A percentile compares a stretch with the other conserved stretches of the same genome.
Conservation (phyloP, 2,888 invertebrate species). For the Hesperia comma region DNA sequence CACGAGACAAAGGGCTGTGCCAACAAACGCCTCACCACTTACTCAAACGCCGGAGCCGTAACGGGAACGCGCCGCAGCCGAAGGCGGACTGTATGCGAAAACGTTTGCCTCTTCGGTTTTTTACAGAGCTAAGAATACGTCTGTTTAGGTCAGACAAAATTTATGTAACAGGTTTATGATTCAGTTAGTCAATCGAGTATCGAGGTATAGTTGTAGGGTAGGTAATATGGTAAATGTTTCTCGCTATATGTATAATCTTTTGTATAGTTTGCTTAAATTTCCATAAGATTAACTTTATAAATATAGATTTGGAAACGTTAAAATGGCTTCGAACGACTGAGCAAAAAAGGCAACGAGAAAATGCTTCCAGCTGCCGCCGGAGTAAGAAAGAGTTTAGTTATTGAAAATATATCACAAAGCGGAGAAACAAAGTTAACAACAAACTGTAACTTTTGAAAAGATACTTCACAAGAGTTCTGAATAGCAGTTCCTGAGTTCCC, state of each 20-base stretch:
- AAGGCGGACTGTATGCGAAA: neutral
- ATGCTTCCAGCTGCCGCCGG: neutral
- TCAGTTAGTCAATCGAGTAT: neutral
- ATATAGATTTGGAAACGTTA: too few relatives aligned
- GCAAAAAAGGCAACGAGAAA: too few relatives aligned
- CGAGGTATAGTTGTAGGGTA: too few relatives aligned
- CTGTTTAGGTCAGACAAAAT: neutral
- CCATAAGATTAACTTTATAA: too few relatives aligned
- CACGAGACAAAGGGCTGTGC: conserved; percentile 50
- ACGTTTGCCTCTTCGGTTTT: neutral
- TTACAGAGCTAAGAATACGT: neutral
- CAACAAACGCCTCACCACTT: conserved; percentile 36
- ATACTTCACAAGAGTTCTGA: neutral
- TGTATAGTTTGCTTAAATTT: too few relatives aligned
- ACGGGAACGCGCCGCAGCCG: conserved; percentile 22
- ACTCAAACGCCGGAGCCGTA: conserved; percentile 38
- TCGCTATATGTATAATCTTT: too few relatives aligned
- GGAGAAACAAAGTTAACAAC: neutral
- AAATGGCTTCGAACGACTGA: too few relatives aligned
- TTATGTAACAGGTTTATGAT: neutral
- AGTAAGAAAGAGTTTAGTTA: neutral
- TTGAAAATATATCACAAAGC: neutral
- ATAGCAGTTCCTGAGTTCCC: neutral
- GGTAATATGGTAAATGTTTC: too few relatives aligned
- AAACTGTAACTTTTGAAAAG: neutral